Evolutionary conservation across 1,140 invertebrate species (phyloP).

Genomic region (Laupala kohalensis): DNA sequence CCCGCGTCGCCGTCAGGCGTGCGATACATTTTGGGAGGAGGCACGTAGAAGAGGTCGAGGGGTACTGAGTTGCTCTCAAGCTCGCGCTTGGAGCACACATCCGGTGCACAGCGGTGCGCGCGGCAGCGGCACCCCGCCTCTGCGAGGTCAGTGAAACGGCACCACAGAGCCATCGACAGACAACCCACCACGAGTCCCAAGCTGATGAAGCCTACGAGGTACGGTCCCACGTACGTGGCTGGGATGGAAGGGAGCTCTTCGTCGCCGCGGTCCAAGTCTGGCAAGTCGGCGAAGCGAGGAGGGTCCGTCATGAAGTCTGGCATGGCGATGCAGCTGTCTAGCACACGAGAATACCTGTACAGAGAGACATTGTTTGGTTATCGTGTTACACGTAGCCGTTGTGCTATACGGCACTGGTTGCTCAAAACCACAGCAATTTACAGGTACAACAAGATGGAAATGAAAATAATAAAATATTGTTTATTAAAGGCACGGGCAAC

Average conservation of each 20-base stretch:
- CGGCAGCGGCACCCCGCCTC: background rate
- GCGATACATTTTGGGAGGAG: background rate
- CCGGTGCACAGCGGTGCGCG: background rate
- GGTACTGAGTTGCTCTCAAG: background rate
- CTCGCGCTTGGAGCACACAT: background rate
- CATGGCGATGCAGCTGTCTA: background rate
- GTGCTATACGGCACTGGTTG: no score
- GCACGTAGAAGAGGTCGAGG: constrained; percentile 3
- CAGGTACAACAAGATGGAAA: no score
- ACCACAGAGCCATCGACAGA: constrained; percentile 12
- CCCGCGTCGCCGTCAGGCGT: no score
- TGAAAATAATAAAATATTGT: no score
- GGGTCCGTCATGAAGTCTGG: constrained; percentile 16
- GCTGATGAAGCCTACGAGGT: constrained; percentile 16
- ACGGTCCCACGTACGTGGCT: constrained; percentile 14
- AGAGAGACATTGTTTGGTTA: no score
- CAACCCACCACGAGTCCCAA: constrained; percentile 14
- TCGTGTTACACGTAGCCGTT: no score
- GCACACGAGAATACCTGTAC: background rate
- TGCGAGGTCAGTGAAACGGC: constrained; percentile 1
- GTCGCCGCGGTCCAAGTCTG: constrained; percentile 14
- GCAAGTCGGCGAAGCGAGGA: constrained; percentile 15
- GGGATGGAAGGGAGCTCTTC: constrained; percentile 10
- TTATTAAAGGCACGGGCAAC: no score
- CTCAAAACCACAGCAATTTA: no score